Evolutionary conservation across 2,113 vertebrate genomes (phyloP).

Genomic region (Nipponia nippon): DNA sequence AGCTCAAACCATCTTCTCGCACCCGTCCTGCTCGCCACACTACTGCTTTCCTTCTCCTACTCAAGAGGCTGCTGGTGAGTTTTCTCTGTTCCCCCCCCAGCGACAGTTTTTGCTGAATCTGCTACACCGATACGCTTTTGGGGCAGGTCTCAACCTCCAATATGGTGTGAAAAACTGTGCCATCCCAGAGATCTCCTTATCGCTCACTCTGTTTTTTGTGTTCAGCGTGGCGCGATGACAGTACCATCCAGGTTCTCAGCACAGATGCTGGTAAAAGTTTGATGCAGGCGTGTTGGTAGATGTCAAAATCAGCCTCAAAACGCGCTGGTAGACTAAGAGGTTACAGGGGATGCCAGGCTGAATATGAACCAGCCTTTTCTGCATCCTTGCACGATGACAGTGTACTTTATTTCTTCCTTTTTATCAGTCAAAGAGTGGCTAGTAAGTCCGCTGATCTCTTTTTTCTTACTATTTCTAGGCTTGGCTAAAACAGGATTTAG

Average conservation of each 20-base stretch:
- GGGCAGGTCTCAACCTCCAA: background rate
- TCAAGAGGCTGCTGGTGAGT: background rate
- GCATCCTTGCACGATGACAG: background rate
- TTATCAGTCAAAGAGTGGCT: background rate
- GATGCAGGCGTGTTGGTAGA: background rate
- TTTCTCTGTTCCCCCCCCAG: background rate
- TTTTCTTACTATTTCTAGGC: background rate
- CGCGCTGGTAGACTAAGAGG: rapidly evolving
- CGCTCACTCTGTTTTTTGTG: background rate
- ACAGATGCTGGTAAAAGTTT: background rate
- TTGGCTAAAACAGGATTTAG: background rate
- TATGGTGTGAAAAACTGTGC: background rate
- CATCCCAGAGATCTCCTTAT: background rate
- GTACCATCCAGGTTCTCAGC: background rate
- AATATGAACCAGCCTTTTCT: background rate
- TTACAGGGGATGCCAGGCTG: background rate
- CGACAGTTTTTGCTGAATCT: background rate
- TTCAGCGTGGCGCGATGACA: background rate
- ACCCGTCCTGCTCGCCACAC: background rate
- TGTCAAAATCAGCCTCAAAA: background rate
- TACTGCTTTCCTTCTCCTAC: background rate
- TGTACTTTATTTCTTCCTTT: background rate
- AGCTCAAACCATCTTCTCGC: background rate
- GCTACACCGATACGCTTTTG: background rate
- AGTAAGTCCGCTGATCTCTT: background rate